A percentile compares a stretch with the other conserved stretches of the same genome.
Conservation (phyloP, 2,113 vertebrate species). For the Dipodomys spectabilis region DNA sequence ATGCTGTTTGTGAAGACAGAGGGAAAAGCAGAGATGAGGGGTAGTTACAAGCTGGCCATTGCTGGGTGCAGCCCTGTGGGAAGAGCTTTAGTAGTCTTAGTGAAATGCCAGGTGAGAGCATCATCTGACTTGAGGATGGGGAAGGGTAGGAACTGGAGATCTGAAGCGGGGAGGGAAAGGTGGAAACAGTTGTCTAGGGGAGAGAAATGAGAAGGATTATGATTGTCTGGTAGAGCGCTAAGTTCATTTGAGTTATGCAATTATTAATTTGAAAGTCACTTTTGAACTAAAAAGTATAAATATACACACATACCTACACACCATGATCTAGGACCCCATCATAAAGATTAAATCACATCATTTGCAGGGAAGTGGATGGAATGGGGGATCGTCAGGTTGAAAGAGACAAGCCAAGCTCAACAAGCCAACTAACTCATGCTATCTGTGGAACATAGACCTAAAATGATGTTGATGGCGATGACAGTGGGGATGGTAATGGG, state of each 20-base stretch:
- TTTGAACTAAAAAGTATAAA: no score
- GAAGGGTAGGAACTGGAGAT: neutral
- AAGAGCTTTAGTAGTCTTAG: neutral
- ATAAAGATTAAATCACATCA: no score
- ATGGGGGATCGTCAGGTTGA: no score
- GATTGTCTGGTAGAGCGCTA: neutral
- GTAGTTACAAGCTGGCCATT: neutral
- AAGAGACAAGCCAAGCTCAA: no score
- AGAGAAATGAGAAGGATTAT: neutral
- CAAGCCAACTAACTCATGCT: no score
- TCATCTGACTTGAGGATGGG: neutral
- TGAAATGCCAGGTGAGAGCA: slow-evolving; percentile 6
- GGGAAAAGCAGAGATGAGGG: neutral
- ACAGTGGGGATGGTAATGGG: no score
- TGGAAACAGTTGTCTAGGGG: neutral
- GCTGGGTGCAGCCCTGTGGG: neutral
- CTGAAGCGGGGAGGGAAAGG: neutral
- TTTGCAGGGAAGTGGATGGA: no score
- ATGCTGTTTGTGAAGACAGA: neutral
- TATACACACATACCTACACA: no score
- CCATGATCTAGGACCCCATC: no score
- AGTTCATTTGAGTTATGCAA: neutral
- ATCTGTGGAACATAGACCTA: no score
- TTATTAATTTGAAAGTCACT: neutral
- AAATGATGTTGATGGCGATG: no score